Percentiles rank a stretch among this genome's conserved stretches.
Evolutionary conservation across 2,113 vertebrate species (phyloP).

Genomic region (Gymnarchus niloticus): DNA sequence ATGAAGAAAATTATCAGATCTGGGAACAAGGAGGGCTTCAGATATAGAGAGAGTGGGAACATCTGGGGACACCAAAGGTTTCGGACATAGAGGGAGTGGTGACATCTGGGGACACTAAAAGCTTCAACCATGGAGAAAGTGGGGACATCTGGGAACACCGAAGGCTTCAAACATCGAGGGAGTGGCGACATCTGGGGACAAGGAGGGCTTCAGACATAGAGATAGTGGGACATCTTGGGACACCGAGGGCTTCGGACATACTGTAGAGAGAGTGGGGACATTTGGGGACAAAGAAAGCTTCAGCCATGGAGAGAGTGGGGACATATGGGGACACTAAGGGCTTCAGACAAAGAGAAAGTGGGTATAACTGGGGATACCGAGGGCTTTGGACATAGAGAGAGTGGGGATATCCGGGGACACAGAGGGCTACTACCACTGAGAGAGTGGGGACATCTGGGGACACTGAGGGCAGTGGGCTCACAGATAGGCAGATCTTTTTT

Average conservation of each 20-base stretch:
- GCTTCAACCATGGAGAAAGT: neutral
- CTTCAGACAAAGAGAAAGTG: neutral
- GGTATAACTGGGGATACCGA: constrained; percentile 37
- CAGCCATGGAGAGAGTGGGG: neutral
- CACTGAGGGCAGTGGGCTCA: neutral
- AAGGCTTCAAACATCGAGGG: neutral
- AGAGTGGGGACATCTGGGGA: neutral
- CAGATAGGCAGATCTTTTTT: constrained; percentile 4
- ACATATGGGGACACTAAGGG: neutral
- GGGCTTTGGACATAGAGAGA: neutral
- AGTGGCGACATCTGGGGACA: constrained; percentile 32
- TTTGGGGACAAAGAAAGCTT: neutral
- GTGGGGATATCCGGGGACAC: neutral
- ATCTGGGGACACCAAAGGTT: constrained; percentile 38
- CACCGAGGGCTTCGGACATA: constrained; percentile 27
- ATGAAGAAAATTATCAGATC: constrained; percentile 31
- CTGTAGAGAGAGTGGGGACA: neutral
- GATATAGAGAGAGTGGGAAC: constrained; percentile 43
- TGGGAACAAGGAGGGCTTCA: neutral
- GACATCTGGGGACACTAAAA: constrained; percentile 36
- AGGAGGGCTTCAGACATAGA: neutral
- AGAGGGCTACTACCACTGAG: neutral
- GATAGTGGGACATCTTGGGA: constrained; percentile 27
- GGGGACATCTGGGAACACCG: constrained; percentile 36
- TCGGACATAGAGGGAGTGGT: constrained; percentile 32